Evolutionary conservation across 1,140 invertebrate genomes (phyloP), one percentile per base, ranked within the genome.

Genomic region (Orussus abietinus): DNA sequence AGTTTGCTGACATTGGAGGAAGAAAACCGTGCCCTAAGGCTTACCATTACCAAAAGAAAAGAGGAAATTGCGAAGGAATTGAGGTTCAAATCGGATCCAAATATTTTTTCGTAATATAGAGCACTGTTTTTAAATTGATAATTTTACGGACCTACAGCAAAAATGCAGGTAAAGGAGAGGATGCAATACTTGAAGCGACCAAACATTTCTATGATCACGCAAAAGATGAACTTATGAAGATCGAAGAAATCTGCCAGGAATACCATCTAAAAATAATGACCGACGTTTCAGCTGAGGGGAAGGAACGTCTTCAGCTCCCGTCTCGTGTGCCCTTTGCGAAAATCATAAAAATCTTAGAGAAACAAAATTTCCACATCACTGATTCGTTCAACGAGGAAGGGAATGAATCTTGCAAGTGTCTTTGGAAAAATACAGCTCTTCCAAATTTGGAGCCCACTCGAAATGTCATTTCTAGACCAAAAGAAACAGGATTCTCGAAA

Each of bases 181-280:
- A 3, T 1, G 3, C 17, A 3, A 30, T 3, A 2, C 6, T 48
- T 11, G 19, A 42, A 26, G 15, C 7, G 1, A 31, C 19, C 4
- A 19, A 25, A 30, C 4, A 34, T 6, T 48, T 51, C 39, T 42
- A 48, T 14, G 31, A 48, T 9, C 1, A 45, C 10, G 26, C 25
- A 0, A 6, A 28, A 11, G 12, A 34, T 2, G 45, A 48, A 9
- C 20, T 54, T 1, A n/a, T 37, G 10, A 18, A 31, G 0, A 17
- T 54, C 0, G 49, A 54, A 12, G 12, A 33, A 33, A 4, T 21
- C n/a, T 51, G 34, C 14, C 20, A 48, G 5, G 34, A 51, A 13
- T 30, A 14, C 43, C 26, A 38, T 1, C 5, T 17, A 6, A 20
- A 33, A 3, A 26, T 51, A 5, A 41, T 39, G 13, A 18, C 42